Evolutionary conservation across 2,113 vertebrate species (phyloP), one percentile per base, ranked within the genome.

Genomic region (Alligator sinensis): DNA sequence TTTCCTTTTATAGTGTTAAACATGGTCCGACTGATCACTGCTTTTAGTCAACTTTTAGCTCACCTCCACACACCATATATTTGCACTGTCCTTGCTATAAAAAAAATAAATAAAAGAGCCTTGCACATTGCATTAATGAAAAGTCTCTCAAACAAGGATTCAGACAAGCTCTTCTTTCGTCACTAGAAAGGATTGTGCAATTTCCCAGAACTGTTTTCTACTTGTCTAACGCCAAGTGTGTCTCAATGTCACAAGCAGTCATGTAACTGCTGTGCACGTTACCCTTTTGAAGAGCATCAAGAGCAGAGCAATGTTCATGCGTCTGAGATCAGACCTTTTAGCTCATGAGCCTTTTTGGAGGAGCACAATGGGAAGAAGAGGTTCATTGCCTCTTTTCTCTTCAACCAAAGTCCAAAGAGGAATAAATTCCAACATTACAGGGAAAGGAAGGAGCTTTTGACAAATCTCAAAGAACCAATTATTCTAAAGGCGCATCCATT

Each of bases 181-280:
- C 88, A 64, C 87, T 94, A 87, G 86, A 86, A 95, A 97, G 91
- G 91, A 82, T 78, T 94, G 85, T 97, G 93, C 97, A 97, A 96
- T 95, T 95, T 96, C 93, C 94, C 80, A 96, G 93, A 95, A 95
- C 94, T 96, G 89, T 95, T 95, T 95, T 84, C 84, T 95, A 1
- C 90, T 91, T 11, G 79, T 58, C 85, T 87, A 85, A 64, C 14
- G 84, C 72, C 90, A 78, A 82, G 0, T 90, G 83, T 95, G 92
- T 89, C 82, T 92, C 90, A 95, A 94, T 74, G 94, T 95, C 95
- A 61, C 34, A 90, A 66, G 58, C 94, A 83, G 94, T 90, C 95
- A 96, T 54, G 77, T 91, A 93, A 95, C 64, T 93, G 90, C 95
- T 81, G 92, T 24, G 30, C 27, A 28, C 6, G n/a, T 81, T 11